Conservation (phyloP, 2,113 vertebrate genomes). For the Zapus hudsonius region DNA sequence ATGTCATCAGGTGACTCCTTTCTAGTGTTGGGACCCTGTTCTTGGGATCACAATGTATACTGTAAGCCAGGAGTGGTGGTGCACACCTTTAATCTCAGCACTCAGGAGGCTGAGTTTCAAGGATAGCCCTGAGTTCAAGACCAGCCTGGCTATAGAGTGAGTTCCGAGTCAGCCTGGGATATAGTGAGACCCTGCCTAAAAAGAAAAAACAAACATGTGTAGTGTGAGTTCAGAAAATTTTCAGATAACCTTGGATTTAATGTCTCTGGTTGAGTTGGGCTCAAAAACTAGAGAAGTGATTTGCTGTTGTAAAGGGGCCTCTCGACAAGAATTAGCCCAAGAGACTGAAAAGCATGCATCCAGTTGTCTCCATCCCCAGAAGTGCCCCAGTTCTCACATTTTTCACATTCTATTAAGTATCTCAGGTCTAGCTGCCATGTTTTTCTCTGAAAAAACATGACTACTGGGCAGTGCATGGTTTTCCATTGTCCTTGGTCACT, state of each 20-base stretch:
- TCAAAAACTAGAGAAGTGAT: neutral
- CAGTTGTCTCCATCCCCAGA: neutral
- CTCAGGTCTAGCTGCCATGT: neutral
- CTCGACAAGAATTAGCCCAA: neutral
- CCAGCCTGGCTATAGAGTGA: too few species aligned
- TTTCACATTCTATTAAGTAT: neutral
- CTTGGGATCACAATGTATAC: neutral
- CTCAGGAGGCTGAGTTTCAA: too few species aligned
- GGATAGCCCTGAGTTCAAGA: too few species aligned
- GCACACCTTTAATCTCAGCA: too few species aligned
- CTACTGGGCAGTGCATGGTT: neutral
- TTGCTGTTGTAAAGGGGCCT: neutral
- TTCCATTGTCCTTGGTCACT: neutral
- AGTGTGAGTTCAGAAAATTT: neutral
- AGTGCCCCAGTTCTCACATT: neutral
- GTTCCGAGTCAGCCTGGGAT: too few species aligned
- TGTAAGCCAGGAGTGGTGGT: too few species aligned
- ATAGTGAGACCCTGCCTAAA: too few species aligned
- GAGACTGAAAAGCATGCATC: neutral
- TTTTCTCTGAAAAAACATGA: conserved; percentile 12
- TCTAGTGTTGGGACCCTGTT: neutral
- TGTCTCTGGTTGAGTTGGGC: neutral
- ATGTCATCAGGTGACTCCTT: neutral
- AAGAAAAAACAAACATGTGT: neutral
- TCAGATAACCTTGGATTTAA: neutral